Evolutionary conservation across 1,140 invertebrate genomes (phyloP), one percentile per base, ranked within the genome.

Genomic region (Spodoptera frugiperda): DNA sequence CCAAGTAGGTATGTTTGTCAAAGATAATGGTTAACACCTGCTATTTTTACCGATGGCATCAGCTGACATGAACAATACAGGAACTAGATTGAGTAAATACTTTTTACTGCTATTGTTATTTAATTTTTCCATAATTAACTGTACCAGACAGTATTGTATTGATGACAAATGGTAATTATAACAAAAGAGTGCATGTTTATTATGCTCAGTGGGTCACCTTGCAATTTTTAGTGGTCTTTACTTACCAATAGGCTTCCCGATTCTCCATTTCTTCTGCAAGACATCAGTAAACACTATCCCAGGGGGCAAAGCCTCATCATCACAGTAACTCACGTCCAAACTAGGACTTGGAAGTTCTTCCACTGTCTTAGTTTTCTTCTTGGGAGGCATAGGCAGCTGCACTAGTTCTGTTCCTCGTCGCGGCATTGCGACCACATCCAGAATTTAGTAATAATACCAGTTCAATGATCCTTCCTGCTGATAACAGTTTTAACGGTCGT

Each of bases 221-320:
- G 33, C 9, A 39, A 6, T 17, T 63, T 63, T 19, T 33, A 17
- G 15, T 33, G 1, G 33, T 44, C 48, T 14, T 33, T 17, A 82
- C 85, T 90, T 84, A 89, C 98, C 98, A 87, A 99, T 97, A 10
- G 97, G 95, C 86, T 97, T 96, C 3, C 98, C 98, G 54, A 99
- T 93, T 82, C 95, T 96, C 98, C 98, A 99, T 91, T 97, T 94
- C 83, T 97, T 97, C 74, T 97, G 96, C 0, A 94, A 95, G 55
- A 97, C 94, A 95, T 99, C 98, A 65, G 95, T 96, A 39, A 99
- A 93, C 55, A 98, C 95, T 89, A 97, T 96, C 1, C 98, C 98
- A 53, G 92, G 89, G 3, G 91, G 89, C 30, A 94, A 77, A 17
- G 93, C 92, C 59, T 93, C 87, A 63, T 94, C 92, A 57, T 94